phyloP scores from a whole-genome alignment of 2,113 vertebrate genomes.

The Dendrocopos noguchii region DNA sequence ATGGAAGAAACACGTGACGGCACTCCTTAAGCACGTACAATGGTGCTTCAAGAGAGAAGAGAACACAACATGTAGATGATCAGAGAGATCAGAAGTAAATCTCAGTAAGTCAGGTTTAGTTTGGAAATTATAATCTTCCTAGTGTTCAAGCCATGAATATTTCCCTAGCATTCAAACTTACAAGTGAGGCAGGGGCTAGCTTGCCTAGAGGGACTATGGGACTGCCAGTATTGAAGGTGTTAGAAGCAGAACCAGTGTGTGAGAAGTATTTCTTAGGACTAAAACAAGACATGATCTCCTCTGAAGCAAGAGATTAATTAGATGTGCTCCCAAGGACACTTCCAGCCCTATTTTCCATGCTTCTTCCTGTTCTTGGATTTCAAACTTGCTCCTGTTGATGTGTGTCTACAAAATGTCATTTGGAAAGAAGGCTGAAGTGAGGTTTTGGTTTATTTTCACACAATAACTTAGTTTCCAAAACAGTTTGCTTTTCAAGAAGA shows the following conservation, averaged over 20 bases:
- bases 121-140: neutral
- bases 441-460: neutral
- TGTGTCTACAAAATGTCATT: neutral
- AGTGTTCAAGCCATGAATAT: neutral
- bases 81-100: neutral
- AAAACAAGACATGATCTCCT: neutral
- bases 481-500: neutral
- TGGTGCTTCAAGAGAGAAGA: neutral
- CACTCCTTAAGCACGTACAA: neutral
- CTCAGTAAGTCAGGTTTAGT: neutral
- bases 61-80: neutral
- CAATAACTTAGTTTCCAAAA: neutral
- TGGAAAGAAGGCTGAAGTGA: neutral
- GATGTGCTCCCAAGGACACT: neutral
- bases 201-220: neutral
- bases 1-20: neutral
- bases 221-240: neutral
- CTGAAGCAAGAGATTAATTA: neutral
- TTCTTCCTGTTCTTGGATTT: neutral
- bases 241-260: neutral
- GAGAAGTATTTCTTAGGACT: fast-evolving
- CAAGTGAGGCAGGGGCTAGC: neutral
- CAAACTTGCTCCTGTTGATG: neutral
- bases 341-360: neutral
- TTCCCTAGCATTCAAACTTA: no score